A percentile compares a stretch with the other conserved stretches of the same genome.
Evolutionary conservation across 1,140 invertebrate genomes (phyloP).

Genomic region (Habropoda laboriosa): DNA sequence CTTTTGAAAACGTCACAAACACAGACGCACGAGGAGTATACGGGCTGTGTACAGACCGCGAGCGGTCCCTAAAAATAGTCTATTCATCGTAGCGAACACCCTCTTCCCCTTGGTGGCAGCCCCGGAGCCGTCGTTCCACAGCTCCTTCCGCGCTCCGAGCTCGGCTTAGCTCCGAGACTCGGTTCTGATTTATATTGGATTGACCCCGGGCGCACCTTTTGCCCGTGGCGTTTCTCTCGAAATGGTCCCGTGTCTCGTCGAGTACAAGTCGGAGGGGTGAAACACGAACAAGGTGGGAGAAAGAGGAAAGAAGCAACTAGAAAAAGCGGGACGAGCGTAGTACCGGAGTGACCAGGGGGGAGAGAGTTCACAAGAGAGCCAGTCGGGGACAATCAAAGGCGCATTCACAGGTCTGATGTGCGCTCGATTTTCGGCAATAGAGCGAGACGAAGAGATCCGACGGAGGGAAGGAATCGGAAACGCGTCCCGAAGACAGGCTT

Average conservation of each 20-base stretch:
- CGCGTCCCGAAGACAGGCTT: slow-evolving; percentile 63
- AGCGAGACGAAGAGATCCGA: slow-evolving; percentile 53
- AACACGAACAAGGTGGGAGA: slow-evolving; percentile 9
- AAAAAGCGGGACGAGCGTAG: slow-evolving; percentile 22
- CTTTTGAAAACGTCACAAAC: slow-evolving; percentile 57
- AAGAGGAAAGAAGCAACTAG: neutral
- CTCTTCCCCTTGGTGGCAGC: slow-evolving; percentile 29
- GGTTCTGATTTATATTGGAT: slow-evolving; percentile 79
- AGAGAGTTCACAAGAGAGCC: slow-evolving; percentile 59
- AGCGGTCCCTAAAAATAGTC: slow-evolving; percentile 67
- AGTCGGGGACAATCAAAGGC: slow-evolving; percentile 76
- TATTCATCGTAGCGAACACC: slow-evolving; percentile 59
- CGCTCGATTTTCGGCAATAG: slow-evolving; percentile 70
- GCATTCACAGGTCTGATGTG: slow-evolving; percentile 71
- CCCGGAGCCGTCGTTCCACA: slow-evolving; percentile 44
- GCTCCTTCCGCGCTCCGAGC: slow-evolving; percentile 23
- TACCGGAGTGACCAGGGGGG: slow-evolving; percentile 14
- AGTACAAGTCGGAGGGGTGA: slow-evolving; percentile 16
- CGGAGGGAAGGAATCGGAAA: slow-evolving; percentile 52
- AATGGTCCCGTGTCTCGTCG: slow-evolving; percentile 66
- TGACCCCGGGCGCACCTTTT: slow-evolving; percentile 74
- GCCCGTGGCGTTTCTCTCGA: slow-evolving; percentile 69
- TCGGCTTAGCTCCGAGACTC: slow-evolving; percentile 54
- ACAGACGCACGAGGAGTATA: slow-evolving; percentile 34
- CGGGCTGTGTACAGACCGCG: slow-evolving; percentile 37